Percentiles rank a stretch among this genome's conserved stretches.
Evolutionary conservation across 2,888 invertebrate genomes (phyloP).

Genomic region (Drosophila stalkeri): DNA sequence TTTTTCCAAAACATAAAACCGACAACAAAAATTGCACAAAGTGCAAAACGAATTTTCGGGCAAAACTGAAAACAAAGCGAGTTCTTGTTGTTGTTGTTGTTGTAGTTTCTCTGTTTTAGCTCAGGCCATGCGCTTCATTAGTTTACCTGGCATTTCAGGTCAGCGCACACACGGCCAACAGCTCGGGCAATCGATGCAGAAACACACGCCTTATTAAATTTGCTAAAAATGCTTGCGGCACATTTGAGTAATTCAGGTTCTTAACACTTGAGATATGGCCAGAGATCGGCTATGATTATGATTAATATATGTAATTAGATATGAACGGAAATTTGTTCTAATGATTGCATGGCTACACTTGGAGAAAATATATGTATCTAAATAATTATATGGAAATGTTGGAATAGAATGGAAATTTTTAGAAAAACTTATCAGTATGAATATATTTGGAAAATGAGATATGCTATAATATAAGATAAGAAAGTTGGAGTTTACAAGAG

Average conservation of each 20-base stretch:
- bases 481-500: no score
- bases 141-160: constrained; percentile 74
- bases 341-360: constrained; percentile 9
- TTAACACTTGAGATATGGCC: constrained; percentile 7
- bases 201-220: constrained; percentile 19
- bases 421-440: neutral
- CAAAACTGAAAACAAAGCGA: constrained; percentile 51
- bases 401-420: neutral
- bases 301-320: constrained; percentile 5
- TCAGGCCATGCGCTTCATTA: constrained; percentile 63
- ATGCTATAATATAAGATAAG: neutral
- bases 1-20: constrained; percentile 29
- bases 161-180: constrained; percentile 47
- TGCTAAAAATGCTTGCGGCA: neutral
- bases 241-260: constrained; percentile 7
- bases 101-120: constrained; percentile 26
- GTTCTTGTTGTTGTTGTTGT: constrained; percentile 28
- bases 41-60: constrained; percentile 45
- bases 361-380: neutral
- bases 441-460: neutral
- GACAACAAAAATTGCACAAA: constrained; percentile 49
- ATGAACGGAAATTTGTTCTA: neutral
- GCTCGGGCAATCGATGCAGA: constrained; percentile 26
- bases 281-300: constrained; percentile 1
- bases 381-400: neutral